phyloP scores from a whole-genome alignment of 2,797 vertebrate genomes.

The Tenualosa thibaudeaui region DNA sequence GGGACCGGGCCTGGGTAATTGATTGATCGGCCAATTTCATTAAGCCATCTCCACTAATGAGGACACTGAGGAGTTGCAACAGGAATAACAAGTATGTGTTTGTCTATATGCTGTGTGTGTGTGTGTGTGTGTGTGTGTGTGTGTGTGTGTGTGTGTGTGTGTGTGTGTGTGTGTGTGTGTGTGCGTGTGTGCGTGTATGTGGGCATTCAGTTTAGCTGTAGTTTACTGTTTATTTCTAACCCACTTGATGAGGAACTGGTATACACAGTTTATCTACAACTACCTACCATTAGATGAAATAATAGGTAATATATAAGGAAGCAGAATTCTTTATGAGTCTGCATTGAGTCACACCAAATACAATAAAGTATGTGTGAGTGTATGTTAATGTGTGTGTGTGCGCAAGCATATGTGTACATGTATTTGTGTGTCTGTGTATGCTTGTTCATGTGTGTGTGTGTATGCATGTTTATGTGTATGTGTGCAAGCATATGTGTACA shows the following conservation, averaged over 20 bases:
- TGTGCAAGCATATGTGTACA: background rate
- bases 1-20: slow-evolving; percentile 13
- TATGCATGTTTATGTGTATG: background rate
- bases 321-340: too few species aligned
- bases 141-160: background rate
- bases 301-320: too few species aligned
- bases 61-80: slow-evolving; percentile 10
- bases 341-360: too few species aligned
- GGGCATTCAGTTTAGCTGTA: background rate
- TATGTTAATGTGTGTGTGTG: background rate
- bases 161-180: background rate
- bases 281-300: too few species aligned
- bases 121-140: background rate
- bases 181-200: slow-evolving; percentile 5
- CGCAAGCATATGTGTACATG: background rate
- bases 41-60: slow-evolving; percentile 29
- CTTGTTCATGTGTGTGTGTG: background rate
- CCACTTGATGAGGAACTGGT: too few species aligned
- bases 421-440: too few species aligned
- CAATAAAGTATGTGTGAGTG: background rate
- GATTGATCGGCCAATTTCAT: slow-evolving; percentile 27
- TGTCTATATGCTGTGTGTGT: background rate
- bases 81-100: slow-evolving; percentile 3
- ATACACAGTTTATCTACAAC: too few species aligned
- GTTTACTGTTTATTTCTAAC: too few species aligned